These are phyloP conservation scores for Melinopterus prodromus DNA, from an alignment of 2,888 invertebrate genomes.

Conservation along the genomic window DNA sequence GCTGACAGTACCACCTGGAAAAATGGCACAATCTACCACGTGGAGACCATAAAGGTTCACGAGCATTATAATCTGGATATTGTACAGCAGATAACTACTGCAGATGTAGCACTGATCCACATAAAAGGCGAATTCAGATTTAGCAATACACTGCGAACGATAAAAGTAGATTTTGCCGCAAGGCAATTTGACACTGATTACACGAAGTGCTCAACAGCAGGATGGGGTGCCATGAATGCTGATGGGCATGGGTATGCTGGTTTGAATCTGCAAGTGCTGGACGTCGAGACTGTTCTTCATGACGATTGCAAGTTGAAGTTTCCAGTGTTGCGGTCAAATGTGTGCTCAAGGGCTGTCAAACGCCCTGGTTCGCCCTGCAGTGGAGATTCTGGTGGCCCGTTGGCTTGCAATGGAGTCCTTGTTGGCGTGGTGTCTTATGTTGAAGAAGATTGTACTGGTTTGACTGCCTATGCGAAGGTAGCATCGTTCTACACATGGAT, in stretches of 20 bases:
- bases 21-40: background rate
- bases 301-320: background rate
- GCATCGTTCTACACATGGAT: background rate
- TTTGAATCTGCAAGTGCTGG: background rate
- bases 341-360: background rate
- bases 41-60: background rate
- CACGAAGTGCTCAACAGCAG: too few relatives aligned
- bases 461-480: background rate
- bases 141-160: too few relatives aligned
- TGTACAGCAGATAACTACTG: too few relatives aligned
- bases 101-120: too few relatives aligned
- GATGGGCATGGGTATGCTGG: background rate
- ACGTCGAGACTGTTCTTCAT: background rate
- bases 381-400: background rate
- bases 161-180: too few relatives aligned
- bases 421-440: background rate
- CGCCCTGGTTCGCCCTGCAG: background rate
- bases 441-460: background rate
- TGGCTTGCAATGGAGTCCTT: background rate
- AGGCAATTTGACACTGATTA: too few relatives aligned
- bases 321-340: background rate
- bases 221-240: too few relatives aligned
- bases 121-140: too few relatives aligned
- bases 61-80: background rate
- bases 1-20: background rate